Conservation (phyloP, 2,888 invertebrate species). For the Chrysolina americana region DNA sequence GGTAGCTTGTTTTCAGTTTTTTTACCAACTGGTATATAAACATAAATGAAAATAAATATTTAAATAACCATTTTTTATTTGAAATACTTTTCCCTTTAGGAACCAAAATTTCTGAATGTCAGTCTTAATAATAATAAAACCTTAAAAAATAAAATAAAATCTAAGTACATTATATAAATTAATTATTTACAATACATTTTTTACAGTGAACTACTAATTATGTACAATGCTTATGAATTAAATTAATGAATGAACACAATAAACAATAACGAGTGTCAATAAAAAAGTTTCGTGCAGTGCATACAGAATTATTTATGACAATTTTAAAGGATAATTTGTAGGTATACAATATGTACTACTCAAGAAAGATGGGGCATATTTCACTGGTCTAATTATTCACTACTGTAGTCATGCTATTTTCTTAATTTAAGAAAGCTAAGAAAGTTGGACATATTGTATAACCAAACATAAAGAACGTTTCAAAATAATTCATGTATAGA, state of each 20-base stretch:
- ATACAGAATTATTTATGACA: slow-evolving; percentile 40
- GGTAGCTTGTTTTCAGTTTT: too few relatives aligned
- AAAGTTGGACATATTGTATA: slow-evolving; percentile 8
- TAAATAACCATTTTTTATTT: slow-evolving; percentile 60
- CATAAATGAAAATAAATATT: slow-evolving; percentile 20
- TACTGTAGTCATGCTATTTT: too few relatives aligned
- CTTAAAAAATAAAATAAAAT: slow-evolving; percentile 61
- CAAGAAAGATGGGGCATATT: neutral
- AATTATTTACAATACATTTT: slow-evolving; percentile 63
- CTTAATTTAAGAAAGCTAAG: neutral
- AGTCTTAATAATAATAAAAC: slow-evolving; percentile 69
- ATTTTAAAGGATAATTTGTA: neutral
- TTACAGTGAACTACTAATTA: slow-evolving; percentile 60
- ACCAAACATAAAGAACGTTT: neutral
- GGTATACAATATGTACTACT: slow-evolving; percentile 24
- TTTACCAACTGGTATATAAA: too few relatives aligned
- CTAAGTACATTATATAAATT: slow-evolving; percentile 64
- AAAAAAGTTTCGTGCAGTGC: slow-evolving; percentile 36
- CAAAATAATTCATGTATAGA: neutral
- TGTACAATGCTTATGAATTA: slow-evolving; percentile 51
- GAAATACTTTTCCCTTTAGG: slow-evolving; percentile 69
- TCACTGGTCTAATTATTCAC: neutral
- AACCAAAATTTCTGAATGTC: slow-evolving; percentile 69
- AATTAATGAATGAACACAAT: slow-evolving; percentile 50
- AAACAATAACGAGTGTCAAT: slow-evolving; percentile 45